phyloP scores from a whole-genome alignment of 2,888 invertebrate species.

The Aproaerema taeniolella region DNA sequence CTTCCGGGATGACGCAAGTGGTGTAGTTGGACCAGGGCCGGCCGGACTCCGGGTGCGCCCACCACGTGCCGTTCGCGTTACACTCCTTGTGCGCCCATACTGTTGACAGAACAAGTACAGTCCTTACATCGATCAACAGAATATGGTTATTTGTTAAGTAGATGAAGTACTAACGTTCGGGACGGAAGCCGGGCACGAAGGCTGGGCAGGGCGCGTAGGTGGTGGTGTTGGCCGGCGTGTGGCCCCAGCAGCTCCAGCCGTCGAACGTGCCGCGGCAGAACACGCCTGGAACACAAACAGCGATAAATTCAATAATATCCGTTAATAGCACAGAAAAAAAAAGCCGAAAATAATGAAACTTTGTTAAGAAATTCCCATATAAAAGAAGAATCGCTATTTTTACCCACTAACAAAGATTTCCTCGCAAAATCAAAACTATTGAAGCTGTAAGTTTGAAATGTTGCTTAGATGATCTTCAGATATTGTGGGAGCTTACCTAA shows the following conservation, averaged over 20 bases:
- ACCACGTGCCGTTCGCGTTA: constrained; percentile 89
- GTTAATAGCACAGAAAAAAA: too few relatives aligned
- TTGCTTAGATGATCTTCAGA: too few relatives aligned
- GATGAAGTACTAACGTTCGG: constrained; percentile 78
- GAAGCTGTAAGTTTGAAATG: too few relatives aligned
- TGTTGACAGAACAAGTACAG: constrained; percentile 50
- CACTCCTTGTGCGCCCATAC: constrained; percentile 90
- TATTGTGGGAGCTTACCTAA: too few relatives aligned
- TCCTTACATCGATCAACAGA: not conserved
- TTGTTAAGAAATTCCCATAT: too few relatives aligned
- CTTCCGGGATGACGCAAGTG: constrained; percentile 82
- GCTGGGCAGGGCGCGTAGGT: constrained; percentile 84
- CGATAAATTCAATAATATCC: not conserved
- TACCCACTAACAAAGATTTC: too few relatives aligned
- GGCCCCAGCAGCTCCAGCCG: constrained; percentile 88
- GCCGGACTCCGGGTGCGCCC: constrained; percentile 85
- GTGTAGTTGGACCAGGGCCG: constrained; percentile 94
- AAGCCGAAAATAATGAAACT: too few relatives aligned
- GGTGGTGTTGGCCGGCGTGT: constrained; percentile 81
- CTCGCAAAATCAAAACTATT: too few relatives aligned
- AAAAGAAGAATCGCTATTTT: too few relatives aligned
- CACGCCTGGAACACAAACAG: constrained; percentile 55
- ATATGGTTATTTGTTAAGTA: not conserved
- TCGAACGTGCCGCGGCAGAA: constrained; percentile 88
- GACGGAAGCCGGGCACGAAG: constrained; percentile 86